A percentile compares a stretch with the other conserved stretches of the same genome.
Evolutionary conservation across 2,797 vertebrate genomes (phyloP).

Genomic region (Thaleichthys pacificus): DNA sequence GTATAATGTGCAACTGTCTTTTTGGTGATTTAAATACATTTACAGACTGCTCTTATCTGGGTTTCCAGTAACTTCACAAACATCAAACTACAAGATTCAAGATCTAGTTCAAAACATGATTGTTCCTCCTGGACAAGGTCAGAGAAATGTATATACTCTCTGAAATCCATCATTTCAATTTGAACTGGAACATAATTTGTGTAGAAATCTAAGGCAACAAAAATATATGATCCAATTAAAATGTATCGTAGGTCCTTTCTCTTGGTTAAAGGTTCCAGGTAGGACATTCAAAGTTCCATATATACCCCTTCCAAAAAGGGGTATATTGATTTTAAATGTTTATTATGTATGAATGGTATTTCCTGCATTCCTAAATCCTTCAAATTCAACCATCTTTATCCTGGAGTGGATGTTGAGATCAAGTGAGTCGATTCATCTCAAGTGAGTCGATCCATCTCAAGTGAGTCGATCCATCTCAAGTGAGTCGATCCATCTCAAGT

Average conservation of each 20-base stretch:
- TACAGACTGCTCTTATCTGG: conserved; percentile 33
- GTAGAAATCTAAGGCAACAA: too few relatives aligned
- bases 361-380: too few relatives aligned
- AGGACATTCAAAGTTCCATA: too few relatives aligned
- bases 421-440: not conserved
- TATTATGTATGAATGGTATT: too few relatives aligned
- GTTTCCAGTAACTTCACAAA: conserved; percentile 12
- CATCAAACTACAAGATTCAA: conserved; percentile 6
- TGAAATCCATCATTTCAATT: conserved; percentile 1
- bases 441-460: not conserved
- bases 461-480: not conserved
- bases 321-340: not conserved
- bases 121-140: conserved; percentile 4
- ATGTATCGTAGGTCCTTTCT: not conserved
- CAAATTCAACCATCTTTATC: too few relatives aligned
- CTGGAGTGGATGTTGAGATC: not conserved
- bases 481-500: not conserved
- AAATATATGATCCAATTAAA: too few relatives aligned
- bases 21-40: conserved; percentile 37
- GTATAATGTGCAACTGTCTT: conserved; percentile 5
- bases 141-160: not conserved
- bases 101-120: not conserved
- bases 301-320: too few relatives aligned
- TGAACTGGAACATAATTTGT: too few relatives aligned
- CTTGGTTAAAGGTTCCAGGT: too few relatives aligned